Evolutionary conservation across 2,888 invertebrate species (phyloP), one percentile per base, ranked within the genome.

Genomic region (Stenolophus ochropezus): DNA sequence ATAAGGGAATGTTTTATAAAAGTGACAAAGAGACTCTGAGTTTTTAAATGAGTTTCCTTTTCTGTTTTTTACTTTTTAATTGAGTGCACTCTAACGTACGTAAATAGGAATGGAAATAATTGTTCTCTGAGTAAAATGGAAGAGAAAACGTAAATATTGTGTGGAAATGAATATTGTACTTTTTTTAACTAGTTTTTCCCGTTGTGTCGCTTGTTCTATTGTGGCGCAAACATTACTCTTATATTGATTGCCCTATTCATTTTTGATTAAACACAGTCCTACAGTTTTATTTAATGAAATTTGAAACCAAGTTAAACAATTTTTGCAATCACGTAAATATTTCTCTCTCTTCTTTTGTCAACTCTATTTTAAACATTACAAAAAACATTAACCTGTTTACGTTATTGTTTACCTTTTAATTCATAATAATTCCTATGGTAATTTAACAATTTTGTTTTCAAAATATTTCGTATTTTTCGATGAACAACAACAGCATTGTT

Each of bases 11-110:
- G 65, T 69, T 33, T 69, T 33, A 27, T 69, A 16, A 69, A 61
- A 25, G 65, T 69, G 65, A 69, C 65, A 69, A 69, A 69, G 27
- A 27, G 65, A 69, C 65, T 33, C 18, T 61, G n/a, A 11, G 27
- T 25, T 65, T 69, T 27, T 69, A 69, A 69, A 69, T 69, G 65
- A 69, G 42, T 69, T 69, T 69, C 33, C 27, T 69, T 69, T 69
- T 69, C 27, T 33, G 21, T 27, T 69, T 69, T 69, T 33, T 18
- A 69, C 14, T 69, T 69, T 69, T 20, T 33, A 69, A 69, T 33
- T 27, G 65, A 69, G 27, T 69, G 33, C 65, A 69, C 65, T 69
- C 65, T 33, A 69, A 33, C 65, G 33, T 69, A 18, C 65, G 11
- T 18, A 69, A 16, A 33, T 33, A 33, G 18, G 20, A 69, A 33